These are phyloP conservation scores for Chymomyza amoena DNA, from an alignment of 2,888 invertebrate species.

Conservation along the genomic window DNA sequence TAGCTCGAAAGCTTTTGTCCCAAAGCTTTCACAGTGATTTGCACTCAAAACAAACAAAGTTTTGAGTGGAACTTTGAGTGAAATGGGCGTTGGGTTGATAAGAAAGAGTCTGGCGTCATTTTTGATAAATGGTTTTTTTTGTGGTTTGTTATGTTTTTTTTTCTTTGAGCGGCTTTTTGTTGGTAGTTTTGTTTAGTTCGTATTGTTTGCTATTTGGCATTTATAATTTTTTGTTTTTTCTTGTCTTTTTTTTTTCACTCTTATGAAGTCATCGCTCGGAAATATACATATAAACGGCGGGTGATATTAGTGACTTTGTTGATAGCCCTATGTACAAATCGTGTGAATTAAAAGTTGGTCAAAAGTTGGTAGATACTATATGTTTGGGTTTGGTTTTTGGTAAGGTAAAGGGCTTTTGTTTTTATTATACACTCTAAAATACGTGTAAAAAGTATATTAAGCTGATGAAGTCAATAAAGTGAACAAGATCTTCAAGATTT, in stretches of 20 bases:
- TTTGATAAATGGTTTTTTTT: constrained; percentile 57
- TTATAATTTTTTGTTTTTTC: constrained; percentile 37
- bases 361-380: background rate
- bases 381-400: background rate
- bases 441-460: background rate
- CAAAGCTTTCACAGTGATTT: constrained; percentile 33
- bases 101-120: constrained; percentile 46
- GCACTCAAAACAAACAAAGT: constrained; percentile 58
- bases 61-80: constrained; percentile 27
- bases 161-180: constrained; percentile 37
- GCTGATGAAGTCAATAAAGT: background rate
- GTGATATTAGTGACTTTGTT: constrained; percentile 3
- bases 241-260: constrained; percentile 13
- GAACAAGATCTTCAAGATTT: no score
- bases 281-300: constrained; percentile 29
- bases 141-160: background rate
- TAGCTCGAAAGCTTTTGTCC: constrained; percentile 1
- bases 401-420: background rate
- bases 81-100: constrained; percentile 36
- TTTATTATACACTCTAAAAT: background rate
- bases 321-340: constrained; percentile 15
- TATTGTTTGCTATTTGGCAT: constrained; percentile 23
- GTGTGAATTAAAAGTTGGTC: constrained; percentile 23
- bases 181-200: constrained; percentile 33
- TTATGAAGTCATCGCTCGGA: constrained; percentile 68